Evolutionary conservation across 2,888 invertebrate species (phyloP).

Genomic region (Calameuta idolon): DNA sequence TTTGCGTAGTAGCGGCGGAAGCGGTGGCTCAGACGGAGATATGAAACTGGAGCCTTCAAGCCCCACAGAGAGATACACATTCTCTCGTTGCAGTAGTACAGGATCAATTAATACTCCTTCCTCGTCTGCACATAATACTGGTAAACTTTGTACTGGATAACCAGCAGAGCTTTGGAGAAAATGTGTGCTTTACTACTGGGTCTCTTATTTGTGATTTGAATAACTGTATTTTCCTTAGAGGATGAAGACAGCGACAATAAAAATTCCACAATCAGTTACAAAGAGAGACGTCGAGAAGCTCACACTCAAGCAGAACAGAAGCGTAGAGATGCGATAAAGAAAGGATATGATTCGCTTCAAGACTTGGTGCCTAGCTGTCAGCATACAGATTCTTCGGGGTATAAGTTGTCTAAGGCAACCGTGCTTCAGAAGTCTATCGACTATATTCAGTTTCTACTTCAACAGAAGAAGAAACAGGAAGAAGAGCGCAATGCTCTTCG

Average conservation of each 20-base stretch:
- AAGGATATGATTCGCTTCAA: slow-evolving; percentile 94
- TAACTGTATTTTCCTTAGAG: slow-evolving; percentile 62
- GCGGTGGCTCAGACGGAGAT: slow-evolving; percentile 57
- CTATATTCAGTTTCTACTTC: slow-evolving; percentile 90
- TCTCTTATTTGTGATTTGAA: not conserved
- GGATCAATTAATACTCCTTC: slow-evolving; percentile 83
- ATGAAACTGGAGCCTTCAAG: slow-evolving; percentile 73
- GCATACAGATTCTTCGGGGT: slow-evolving; percentile 90
- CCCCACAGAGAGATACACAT: slow-evolving; percentile 72
- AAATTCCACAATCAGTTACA: slow-evolving; percentile 82
- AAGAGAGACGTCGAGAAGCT: slow-evolving; percentile 92
- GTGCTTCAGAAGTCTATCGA: slow-evolving; percentile 95
- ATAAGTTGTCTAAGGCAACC: slow-evolving; percentile 96
- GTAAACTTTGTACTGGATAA: slow-evolving; percentile 62
- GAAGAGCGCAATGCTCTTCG: slow-evolving; percentile 91
- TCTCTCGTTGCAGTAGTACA: slow-evolving; percentile 81
- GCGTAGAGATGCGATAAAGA: slow-evolving; percentile 95
- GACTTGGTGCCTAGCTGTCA: slow-evolving; percentile 94
- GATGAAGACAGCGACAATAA: slow-evolving; percentile 75
- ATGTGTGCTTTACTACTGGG: not conserved
- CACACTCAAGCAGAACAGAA: slow-evolving; percentile 98
- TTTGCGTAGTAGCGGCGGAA: slow-evolving; percentile 36
- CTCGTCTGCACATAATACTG: slow-evolving; percentile 85
- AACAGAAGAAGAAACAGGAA: slow-evolving; percentile 93
- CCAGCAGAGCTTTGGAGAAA: slow-evolving; percentile 60